phyloP scores from a whole-genome alignment of 2,113 vertebrate species.

The Anser cygnoides region DNA sequence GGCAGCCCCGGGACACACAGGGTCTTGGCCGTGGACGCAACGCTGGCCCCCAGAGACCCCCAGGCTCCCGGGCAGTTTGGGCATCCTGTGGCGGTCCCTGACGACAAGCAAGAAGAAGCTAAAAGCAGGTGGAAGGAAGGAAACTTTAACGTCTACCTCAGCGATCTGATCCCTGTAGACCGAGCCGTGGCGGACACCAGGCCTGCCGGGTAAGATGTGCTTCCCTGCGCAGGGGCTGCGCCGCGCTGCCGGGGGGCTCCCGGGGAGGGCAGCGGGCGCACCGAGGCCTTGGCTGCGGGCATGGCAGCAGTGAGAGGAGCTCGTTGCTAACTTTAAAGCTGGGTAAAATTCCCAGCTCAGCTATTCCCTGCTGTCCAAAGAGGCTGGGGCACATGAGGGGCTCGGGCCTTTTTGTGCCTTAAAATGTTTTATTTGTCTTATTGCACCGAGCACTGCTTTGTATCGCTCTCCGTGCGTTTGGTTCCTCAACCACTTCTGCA shows the following conservation, averaged over 20 bases:
- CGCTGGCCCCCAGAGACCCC: constrained; percentile 81
- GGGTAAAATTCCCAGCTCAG: fast-evolving
- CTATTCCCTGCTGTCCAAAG: fast-evolving
- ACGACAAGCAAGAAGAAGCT: constrained; percentile 80
- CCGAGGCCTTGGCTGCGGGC: fast-evolving
- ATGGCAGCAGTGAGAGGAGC: fast-evolving
- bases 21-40: constrained; percentile 84
- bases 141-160: constrained; percentile 95
- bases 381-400: background rate
- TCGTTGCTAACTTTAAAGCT: fast-evolving
- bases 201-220: constrained; percentile 85
- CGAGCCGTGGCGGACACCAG: constrained; percentile 91
- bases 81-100: constrained; percentile 75
- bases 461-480: fast-evolving
- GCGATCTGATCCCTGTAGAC: constrained; percentile 93
- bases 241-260: background rate
- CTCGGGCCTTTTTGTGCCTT: background rate
- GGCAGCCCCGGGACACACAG: constrained; percentile 71
- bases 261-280: background rate
- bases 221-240: background rate
- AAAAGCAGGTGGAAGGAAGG: constrained; percentile 91
- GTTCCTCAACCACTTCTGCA: background rate
- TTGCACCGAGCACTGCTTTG: no score
- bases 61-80: constrained; percentile 91
- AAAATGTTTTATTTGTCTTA: fast-evolving